A percentile compares a stretch with the other conserved stretches of the same genome.
Evolutionary conservation across 2,797 vertebrate genomes (phyloP).

Genomic region (Streptopelia turtur): DNA sequence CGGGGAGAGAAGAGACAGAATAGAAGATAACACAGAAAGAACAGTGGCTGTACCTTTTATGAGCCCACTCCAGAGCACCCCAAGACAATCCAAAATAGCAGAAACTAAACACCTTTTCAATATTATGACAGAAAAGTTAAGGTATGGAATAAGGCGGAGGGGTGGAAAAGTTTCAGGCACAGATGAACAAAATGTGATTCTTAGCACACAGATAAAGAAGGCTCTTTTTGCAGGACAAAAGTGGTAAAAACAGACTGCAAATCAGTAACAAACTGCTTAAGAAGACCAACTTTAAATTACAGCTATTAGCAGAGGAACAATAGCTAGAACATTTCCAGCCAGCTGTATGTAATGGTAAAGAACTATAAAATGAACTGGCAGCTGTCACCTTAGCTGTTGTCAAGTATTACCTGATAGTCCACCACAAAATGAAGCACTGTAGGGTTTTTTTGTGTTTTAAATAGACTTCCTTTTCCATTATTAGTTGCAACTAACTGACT

Average conservation of each 20-base stretch:
- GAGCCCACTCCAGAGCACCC: background rate
- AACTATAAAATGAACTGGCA: background rate
- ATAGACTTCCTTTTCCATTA: background rate
- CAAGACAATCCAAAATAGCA: background rate
- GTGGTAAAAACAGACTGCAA: background rate
- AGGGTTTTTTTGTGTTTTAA: background rate
- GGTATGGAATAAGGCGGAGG: background rate
- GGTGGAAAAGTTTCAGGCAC: background rate
- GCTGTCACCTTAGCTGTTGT: background rate
- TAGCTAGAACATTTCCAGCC: background rate
- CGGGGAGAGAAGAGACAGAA: background rate
- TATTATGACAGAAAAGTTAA: background rate
- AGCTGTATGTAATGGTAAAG: background rate
- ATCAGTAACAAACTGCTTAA: background rate
- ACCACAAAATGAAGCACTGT: background rate
- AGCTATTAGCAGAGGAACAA: background rate
- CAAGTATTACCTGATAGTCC: background rate
- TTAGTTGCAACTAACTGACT: background rate
- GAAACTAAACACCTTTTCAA: background rate
- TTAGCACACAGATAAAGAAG: background rate
- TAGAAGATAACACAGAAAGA: background rate
- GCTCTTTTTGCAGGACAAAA: background rate
- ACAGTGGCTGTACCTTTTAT: background rate
- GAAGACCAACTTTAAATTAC: background rate
- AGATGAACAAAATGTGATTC: background rate